phyloP scores from a whole-genome alignment of 2,113 vertebrate genomes.

The Pholis gunnellus region DNA sequence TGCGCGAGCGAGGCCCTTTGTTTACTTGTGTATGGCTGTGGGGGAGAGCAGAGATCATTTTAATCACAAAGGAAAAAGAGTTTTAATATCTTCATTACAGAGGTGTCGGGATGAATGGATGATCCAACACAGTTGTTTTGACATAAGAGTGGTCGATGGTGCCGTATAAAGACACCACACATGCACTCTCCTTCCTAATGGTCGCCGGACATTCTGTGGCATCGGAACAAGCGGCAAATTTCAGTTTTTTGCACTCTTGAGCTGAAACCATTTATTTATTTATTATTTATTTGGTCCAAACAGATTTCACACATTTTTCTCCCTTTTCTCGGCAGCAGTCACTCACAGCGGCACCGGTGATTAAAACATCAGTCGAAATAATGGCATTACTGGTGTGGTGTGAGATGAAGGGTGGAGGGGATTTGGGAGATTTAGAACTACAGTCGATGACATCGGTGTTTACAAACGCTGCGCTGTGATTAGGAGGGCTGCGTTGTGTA shows the following conservation, averaged over 20 bases:
- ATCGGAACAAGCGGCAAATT: conserved; percentile 11
- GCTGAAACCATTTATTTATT: conserved; percentile 41
- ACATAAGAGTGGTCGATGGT: conserved; percentile 40
- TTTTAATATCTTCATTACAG: conserved; percentile 81
- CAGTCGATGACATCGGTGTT: conserved; percentile 72
- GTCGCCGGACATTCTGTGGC: conserved; percentile 20
- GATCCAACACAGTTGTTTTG: conserved; percentile 42
- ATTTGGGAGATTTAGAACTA: conserved; percentile 79
- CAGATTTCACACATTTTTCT: conserved; percentile 38
- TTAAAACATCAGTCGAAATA: conserved; percentile 75
- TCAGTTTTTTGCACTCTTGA: background rate
- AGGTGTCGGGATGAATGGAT: conserved; percentile 54
- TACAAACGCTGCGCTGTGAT: conserved; percentile 75
- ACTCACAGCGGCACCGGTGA: conserved; percentile 57
- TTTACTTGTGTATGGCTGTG: conserved; percentile 79
- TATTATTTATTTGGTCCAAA: no score
- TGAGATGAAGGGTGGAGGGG: conserved; percentile 78
- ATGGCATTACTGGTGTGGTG: conserved; percentile 61
- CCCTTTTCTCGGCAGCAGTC: conserved; percentile 45
- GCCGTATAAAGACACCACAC: conserved; percentile 18
- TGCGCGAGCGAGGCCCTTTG: conserved; percentile 72
- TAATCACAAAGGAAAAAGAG: conserved; percentile 80
- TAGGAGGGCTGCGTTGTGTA: conserved; percentile 75
- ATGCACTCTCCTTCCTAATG: conserved; percentile 17
- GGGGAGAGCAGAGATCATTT: conserved; percentile 76